These are phyloP conservation scores for Eulemur albifrons DNA, from an alignment of 2,797 vertebrate species.

Conservation along the genomic window DNA sequence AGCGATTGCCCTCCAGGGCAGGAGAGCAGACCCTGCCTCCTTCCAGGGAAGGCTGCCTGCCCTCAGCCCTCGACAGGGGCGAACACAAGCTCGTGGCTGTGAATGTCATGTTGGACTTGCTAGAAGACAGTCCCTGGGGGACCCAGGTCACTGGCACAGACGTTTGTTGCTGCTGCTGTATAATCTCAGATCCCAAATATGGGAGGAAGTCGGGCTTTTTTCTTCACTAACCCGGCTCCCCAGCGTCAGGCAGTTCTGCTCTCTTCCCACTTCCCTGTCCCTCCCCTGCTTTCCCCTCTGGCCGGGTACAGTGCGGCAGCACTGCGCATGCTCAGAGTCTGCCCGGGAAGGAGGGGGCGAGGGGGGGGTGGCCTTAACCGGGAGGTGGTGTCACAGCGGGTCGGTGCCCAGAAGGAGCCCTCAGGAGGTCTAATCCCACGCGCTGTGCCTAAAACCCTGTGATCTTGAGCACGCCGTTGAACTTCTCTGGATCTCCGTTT, in stretches of 20 bases:
- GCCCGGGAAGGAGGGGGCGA: too few relatives aligned
- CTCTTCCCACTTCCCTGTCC: background rate
- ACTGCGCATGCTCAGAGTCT: background rate
- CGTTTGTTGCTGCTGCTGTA: fast-evolving
- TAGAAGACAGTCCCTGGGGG: too few relatives aligned
- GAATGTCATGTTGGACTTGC: fast-evolving
- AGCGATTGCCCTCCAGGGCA: fast-evolving
- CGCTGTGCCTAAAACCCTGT: background rate
- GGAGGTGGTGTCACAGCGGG: background rate
- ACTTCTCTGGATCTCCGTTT: background rate
- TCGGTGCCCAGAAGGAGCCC: background rate
- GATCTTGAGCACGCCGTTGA: background rate
- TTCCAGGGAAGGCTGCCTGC: background rate
- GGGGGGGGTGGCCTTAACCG: fast-evolving
- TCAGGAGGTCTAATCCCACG: background rate
- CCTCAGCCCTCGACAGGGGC: too few relatives aligned
- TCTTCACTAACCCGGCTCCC: background rate
- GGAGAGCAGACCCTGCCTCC: background rate
- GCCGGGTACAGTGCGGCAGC: fast-evolving
- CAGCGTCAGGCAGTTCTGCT: background rate
- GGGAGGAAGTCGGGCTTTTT: background rate
- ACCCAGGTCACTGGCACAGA: background rate
- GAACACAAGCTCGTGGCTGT: background rate
- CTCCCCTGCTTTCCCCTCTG: background rate
- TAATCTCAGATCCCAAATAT: background rate